phyloP scores from a whole-genome alignment of 1,140 invertebrate genomes.

The Mya arenaria region DNA sequence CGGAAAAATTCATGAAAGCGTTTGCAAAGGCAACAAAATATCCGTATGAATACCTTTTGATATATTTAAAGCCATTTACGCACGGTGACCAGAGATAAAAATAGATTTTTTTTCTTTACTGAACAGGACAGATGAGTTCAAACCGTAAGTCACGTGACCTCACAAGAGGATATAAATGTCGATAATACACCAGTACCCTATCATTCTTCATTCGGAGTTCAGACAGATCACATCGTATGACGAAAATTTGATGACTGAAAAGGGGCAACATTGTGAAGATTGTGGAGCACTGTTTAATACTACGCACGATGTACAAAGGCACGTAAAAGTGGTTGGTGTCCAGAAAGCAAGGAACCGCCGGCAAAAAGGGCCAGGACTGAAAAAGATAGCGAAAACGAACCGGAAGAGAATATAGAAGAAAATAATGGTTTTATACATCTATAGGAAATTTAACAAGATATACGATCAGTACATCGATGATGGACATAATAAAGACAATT shows the following conservation, averaged over 20 bases:
- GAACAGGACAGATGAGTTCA: no score
- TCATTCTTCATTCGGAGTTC: background rate
- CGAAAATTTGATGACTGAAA: background rate
- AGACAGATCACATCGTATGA: background rate
- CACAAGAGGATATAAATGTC: background rate
- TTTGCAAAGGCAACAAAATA: background rate
- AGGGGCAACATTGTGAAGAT: constrained; percentile 3
- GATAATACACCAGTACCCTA: background rate
- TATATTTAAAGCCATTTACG: constrained; percentile 28
- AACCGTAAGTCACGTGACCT: background rate
- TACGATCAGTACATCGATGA: no score
- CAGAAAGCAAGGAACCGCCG: background rate
- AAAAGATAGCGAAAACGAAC: background rate
- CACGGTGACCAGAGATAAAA: background rate
- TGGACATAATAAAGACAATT: no score
- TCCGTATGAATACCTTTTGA: background rate
- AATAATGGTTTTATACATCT: background rate
- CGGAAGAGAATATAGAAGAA: background rate
- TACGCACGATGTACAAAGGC: constrained; percentile 1
- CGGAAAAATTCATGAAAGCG: background rate
- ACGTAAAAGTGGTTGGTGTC: constrained; percentile 15
- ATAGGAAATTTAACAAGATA: no score
- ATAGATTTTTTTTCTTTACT: no score
- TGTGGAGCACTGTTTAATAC: constrained; percentile 3
- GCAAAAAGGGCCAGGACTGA: background rate